Evolutionary conservation across 2,797 vertebrate genomes (phyloP).

Genomic region (Coregonus ussuriensis): DNA sequence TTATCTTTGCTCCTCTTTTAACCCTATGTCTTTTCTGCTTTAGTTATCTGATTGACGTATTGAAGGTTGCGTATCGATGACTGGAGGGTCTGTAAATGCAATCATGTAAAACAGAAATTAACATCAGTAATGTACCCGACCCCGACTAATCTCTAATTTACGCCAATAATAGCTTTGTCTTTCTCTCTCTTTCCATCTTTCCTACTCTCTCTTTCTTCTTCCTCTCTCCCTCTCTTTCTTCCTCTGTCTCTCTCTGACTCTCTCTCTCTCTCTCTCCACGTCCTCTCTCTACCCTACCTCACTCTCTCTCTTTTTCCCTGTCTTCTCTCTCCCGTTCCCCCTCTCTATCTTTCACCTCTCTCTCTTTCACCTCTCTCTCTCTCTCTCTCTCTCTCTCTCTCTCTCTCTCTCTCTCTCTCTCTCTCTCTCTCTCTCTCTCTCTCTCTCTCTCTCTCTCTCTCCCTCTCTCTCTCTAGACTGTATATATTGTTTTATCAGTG

Average conservation of each 20-base stretch:
- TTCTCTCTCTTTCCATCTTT: constrained; percentile 23
- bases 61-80: constrained; percentile 28
- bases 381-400: too few relatives aligned
- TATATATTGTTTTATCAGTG: constrained; percentile 83
- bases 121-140: constrained; percentile 47
- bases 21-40: constrained; percentile 17
- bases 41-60: constrained; percentile 40
- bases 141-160: constrained; percentile 20
- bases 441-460: too few relatives aligned
- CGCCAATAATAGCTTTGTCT: too few relatives aligned
- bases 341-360: too few relatives aligned
- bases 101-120: constrained; percentile 48
- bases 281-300: too few relatives aligned
- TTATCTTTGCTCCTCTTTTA: neutral
- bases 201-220: neutral
- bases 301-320: too few relatives aligned
- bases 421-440: too few relatives aligned
- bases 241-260: too few relatives aligned
- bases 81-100: constrained; percentile 50
- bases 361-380: too few relatives aligned
- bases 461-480: constrained; percentile 31
- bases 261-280: too few relatives aligned
- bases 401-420: too few relatives aligned
- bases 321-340: too few relatives aligned
- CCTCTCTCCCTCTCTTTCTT: neutral